Conservation (phyloP, 1,140 invertebrate species). For the Drosophila auraria region DNA sequence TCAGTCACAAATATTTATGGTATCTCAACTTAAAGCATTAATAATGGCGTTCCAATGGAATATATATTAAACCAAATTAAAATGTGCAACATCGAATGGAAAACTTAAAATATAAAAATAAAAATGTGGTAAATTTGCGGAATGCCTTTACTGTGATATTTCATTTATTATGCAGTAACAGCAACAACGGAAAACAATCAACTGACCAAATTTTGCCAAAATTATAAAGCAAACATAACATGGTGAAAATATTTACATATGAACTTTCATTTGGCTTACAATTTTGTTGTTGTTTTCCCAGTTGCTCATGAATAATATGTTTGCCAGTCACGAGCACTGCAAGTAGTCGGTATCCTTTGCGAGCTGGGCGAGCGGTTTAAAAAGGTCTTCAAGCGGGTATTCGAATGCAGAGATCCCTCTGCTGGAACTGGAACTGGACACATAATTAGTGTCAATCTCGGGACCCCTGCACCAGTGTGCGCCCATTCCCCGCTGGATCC, state of each 20-base stretch:
- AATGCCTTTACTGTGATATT: constrained; percentile 15
- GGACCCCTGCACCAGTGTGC: constrained; percentile 1
- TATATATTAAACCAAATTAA: constrained; percentile 57
- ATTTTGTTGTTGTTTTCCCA: constrained; percentile 42
- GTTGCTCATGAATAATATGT: constrained; percentile 56
- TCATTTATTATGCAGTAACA: constrained; percentile 43
- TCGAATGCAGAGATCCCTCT: background rate
- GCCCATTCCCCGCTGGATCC: background rate
- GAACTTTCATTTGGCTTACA: constrained; percentile 67
- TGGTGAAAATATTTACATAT: constrained; percentile 74
- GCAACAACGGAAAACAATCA: constrained; percentile 59
- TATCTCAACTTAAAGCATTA: constrained; percentile 1
- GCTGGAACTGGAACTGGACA: constrained; percentile 24
- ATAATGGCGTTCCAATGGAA: constrained; percentile 11
- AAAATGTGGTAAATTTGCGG: constrained; percentile 17
- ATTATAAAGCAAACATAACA: constrained; percentile 70
- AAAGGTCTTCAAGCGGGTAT: constrained; percentile 1
- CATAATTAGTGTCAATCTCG: constrained; percentile 59
- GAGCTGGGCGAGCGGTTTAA: background rate
- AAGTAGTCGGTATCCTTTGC: background rate
- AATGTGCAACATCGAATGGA: constrained; percentile 9
- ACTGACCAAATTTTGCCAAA: constrained; percentile 60
- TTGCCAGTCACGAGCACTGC: constrained; percentile 20
- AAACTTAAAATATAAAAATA: background rate
- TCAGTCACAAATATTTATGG: constrained; percentile 17